Conservation (phyloP, 2,888 invertebrate species). For the Papilio gigon region DNA sequence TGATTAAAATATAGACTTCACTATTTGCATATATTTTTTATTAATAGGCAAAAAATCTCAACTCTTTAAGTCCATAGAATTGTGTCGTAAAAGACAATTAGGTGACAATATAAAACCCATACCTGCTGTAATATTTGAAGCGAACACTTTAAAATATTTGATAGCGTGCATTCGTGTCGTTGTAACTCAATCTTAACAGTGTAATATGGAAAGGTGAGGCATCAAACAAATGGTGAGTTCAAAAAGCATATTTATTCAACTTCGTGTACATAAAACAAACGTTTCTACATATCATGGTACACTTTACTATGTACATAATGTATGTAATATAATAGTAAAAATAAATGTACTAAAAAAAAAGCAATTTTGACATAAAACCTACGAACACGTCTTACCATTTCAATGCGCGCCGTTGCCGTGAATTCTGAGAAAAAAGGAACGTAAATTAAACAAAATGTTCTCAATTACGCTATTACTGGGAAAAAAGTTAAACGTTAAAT, state of each 20-base stretch:
- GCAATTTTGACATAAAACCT: conserved; percentile 48
- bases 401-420: conserved; percentile 39
- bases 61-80: not conserved
- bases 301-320: conserved; percentile 54
- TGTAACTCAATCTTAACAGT: conserved; percentile 44
- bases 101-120: not conserved
- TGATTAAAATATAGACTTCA: not conserved
- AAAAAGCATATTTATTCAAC: conserved; percentile 68
- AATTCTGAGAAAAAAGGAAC: conserved; percentile 48
- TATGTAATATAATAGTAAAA: conserved; percentile 49
- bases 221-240: conserved; percentile 65
- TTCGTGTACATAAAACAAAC: conserved; percentile 59
- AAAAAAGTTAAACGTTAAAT: conserved; percentile 37
- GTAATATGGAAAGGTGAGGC: conserved; percentile 61
- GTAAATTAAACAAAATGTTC: conserved; percentile 42
- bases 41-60: not conserved
- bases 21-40: not conserved
- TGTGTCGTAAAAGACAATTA: not conserved
- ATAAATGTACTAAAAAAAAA: conserved; percentile 46
- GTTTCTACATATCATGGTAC: conserved; percentile 57
- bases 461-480: conserved; percentile 32
- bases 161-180: conserved; percentile 13
- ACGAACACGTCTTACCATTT: conserved; percentile 54
- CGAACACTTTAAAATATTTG: not conserved
- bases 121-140: conserved; percentile 17